Percentiles rank a stretch among this genome's conserved stretches.
Conservation (phyloP, 2,113 vertebrate genomes). For the Antigone vipio region DNA sequence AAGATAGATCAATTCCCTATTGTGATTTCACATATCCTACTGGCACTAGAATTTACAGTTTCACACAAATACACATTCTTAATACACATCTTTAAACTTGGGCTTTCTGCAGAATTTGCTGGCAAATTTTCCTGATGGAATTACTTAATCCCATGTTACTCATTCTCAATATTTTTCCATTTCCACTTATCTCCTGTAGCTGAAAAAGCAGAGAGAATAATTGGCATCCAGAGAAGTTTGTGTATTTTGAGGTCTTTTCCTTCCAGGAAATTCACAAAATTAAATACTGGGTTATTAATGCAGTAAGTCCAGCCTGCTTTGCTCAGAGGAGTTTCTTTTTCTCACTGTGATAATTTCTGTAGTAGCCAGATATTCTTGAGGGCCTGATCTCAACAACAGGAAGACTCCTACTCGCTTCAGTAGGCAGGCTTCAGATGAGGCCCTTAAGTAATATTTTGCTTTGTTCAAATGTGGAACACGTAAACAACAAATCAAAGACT, state of each 20-base stretch:
- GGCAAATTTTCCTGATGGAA: background rate
- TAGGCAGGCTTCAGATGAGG: background rate
- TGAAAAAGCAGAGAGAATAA: background rate
- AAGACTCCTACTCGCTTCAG: background rate
- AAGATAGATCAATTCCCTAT: background rate
- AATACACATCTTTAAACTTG: background rate
- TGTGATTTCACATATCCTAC: background rate
- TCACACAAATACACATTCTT: background rate
- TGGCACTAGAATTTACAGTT: background rate
- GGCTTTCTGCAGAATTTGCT: background rate
- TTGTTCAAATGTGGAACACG: background rate
- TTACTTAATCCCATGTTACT: background rate
- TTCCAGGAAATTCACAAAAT: background rate
- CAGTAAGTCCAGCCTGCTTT: background rate
- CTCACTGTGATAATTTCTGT: background rate
- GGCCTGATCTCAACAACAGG: background rate
- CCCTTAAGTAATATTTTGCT: background rate
- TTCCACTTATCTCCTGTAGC: background rate
- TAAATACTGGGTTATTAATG: background rate
- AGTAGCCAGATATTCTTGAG: background rate
- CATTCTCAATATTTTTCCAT: background rate
- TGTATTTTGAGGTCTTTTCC: background rate
- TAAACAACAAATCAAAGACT: background rate
- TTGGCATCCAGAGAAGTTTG: background rate
- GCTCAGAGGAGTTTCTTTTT: background rate